Conservation (phyloP, 2,888 invertebrate species). For the Folsomia candida region DNA sequence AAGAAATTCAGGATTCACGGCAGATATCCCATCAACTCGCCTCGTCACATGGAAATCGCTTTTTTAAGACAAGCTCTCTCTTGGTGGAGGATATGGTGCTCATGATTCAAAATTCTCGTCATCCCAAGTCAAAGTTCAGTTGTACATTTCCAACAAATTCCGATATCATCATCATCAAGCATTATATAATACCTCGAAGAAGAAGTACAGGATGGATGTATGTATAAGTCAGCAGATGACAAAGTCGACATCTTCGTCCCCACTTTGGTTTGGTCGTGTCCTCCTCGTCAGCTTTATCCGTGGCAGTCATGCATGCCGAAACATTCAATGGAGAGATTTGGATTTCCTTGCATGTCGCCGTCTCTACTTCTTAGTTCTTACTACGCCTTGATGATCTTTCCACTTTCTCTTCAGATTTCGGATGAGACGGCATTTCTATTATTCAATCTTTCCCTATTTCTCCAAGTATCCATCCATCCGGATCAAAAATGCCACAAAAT, state of each 20-base stretch:
- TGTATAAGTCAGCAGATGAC: not conserved
- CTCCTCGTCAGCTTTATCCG: constrained; percentile 4
- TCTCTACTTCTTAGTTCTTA: constrained; percentile 10
- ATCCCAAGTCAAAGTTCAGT: not conserved
- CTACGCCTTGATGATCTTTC: constrained; percentile 1
- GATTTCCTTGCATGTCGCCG: constrained; percentile 30
- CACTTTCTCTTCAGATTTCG: not conserved
- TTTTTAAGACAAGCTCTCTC: not conserved
- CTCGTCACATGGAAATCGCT: constrained; percentile 1
- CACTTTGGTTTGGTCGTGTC: not conserved
- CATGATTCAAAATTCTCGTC: not conserved
- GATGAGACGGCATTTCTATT: not conserved
- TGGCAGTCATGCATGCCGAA: constrained; percentile 36
- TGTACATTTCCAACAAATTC: too few species aligned
- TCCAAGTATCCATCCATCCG: not conserved
- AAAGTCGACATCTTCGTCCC: not conserved
- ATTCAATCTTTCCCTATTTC: not conserved
- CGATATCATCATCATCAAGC: not conserved
- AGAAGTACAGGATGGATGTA: not conserved
- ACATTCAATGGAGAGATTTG: constrained; percentile 36
- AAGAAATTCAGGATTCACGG: constrained; percentile 28
- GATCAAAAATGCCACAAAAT: not conserved
- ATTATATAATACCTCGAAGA: not conserved
- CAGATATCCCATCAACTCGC: constrained; percentile 26
- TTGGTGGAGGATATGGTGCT: not conserved